phyloP scores from a whole-genome alignment of 1,140 invertebrate species.

The Lepidotrigona ventralis region DNA sequence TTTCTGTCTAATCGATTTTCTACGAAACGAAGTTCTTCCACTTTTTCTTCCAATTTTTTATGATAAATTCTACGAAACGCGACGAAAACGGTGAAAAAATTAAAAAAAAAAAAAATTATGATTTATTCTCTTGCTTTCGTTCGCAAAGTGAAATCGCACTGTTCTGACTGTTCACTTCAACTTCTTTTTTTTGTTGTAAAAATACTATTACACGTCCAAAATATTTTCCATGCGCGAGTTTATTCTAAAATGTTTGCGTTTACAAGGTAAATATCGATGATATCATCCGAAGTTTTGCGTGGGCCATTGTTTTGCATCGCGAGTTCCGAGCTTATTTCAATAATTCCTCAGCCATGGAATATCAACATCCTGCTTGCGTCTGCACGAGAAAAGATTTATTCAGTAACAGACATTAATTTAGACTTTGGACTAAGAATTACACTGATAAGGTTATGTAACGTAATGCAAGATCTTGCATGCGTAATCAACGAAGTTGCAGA shows the following conservation, averaged over 20 bases:
- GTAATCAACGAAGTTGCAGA: too few species aligned
- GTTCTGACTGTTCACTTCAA: not conserved
- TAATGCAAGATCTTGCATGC: not conserved
- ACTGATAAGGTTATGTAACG: not conserved
- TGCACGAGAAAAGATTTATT: too few species aligned
- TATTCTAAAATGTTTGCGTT: not conserved
- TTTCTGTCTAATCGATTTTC: conserved; percentile 19
- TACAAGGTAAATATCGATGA: conserved; percentile 10
- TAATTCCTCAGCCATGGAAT: not conserved
- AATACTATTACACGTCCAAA: not conserved
- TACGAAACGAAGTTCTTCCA: not conserved
- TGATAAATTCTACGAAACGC: not conserved
- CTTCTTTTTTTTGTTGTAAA: not conserved
- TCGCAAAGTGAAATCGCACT: too few species aligned
- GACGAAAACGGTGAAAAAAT: not conserved
- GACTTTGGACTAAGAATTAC: not conserved
- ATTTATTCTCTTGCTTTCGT: too few species aligned
- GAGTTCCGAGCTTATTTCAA: not conserved
- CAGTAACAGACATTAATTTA: not conserved
- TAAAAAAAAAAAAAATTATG: too few species aligned
- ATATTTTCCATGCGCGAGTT: not conserved
- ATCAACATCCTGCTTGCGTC: not conserved
- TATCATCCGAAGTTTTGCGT: not conserved
- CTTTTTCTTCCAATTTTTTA: not conserved
- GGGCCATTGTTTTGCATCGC: not conserved